Base-by-base conservation (phyloP, 2,797 vertebrate genomes). In the Muraenolepis orangiensis region DNA sequence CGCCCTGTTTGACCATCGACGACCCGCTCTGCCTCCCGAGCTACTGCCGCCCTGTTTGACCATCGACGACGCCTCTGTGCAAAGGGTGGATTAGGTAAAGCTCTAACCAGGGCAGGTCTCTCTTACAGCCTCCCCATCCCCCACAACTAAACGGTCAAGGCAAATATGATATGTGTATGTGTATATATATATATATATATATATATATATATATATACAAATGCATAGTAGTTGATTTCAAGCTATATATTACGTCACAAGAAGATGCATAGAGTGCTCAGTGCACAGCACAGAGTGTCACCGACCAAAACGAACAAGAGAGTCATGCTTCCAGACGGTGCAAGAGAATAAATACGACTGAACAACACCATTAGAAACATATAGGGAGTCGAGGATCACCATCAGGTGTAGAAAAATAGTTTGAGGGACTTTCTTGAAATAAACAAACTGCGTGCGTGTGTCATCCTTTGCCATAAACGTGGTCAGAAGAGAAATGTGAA, bases 121-220 rank as follows among this genome's bases (percentile, higher is more conserved):
- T 83, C 78, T 26, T 12, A 26, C n/a, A 10, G n/a, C 57, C 57
- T 23, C 57, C 57, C 23, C 20, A 3, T 34, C 32, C 32, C 32
- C 32, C 79, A 76, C 84, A 83, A 83, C 87, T 81, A 89, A 85
- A 26, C 57, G 11, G 57, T 64, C 90, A 93, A 94, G 91, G 91
- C 93, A 90, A 78, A 90, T 80, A 91, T 92, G 92, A 93, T 84
- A 73, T 57, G 51, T 57, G 20, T 57, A n/a, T 57, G 34, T 92
- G 92, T 91, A 75, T 91, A 94, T 90, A 93, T 90, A 93, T 93
- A 90, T 91, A 93, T 92, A 92, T 92, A 92, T 91, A 75, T 91
- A 93, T 84, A 73, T 57, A 20, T 57, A 14, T 57, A n/a, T 57
- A 8, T 92, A 92, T 91, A 75, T 91, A 94, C 91, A 93, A 91